A percentile compares a stretch with the other conserved stretches of the same genome.
Evolutionary conservation across 2,888 invertebrate genomes (phyloP).

Genomic region (Serripes groenlandicus): DNA sequence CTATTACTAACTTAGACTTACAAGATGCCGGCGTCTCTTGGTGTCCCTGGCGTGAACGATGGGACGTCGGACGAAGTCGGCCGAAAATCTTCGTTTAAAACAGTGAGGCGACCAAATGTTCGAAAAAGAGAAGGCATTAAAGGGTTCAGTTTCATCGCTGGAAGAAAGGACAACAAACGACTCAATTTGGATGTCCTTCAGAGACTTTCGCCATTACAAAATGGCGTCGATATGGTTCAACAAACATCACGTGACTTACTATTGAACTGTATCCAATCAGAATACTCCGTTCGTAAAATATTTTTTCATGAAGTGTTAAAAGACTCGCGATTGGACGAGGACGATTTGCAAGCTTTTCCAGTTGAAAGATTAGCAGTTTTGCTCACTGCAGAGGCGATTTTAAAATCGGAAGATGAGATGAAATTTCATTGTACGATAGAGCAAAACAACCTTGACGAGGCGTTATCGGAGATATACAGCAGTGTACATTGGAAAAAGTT

Average conservation of each 20-base stretch:
- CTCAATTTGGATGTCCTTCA: slow-evolving; percentile 78
- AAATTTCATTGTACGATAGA: slow-evolving; percentile 80
- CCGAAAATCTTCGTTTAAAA: slow-evolving; percentile 56
- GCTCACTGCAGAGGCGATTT: slow-evolving; percentile 79
- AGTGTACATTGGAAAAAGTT: slow-evolving; percentile 85
- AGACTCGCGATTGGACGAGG: slow-evolving; percentile 64
- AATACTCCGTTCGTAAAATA: slow-evolving; percentile 76
- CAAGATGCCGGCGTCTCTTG: slow-evolving; percentile 3
- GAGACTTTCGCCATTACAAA: slow-evolving; percentile 76
- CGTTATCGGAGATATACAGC: slow-evolving; percentile 77
- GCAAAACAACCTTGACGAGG: slow-evolving; percentile 72
- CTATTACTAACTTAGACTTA: no score
- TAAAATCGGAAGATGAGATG: slow-evolving; percentile 77
- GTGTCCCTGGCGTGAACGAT: neutral
- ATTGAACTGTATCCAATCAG: slow-evolving; percentile 76
- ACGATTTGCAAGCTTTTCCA: slow-evolving; percentile 77
- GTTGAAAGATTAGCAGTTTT: slow-evolving; percentile 78
- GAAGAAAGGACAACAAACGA: slow-evolving; percentile 13
- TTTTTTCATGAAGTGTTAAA: slow-evolving; percentile 80
- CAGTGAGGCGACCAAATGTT: slow-evolving; percentile 51
- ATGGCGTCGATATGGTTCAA: slow-evolving; percentile 78
- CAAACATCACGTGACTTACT: slow-evolving; percentile 80
- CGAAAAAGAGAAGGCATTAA: slow-evolving; percentile 37
- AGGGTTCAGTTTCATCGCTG: slow-evolving; percentile 23
- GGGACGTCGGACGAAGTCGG: slow-evolving; percentile 22